Evolutionary conservation across 35 echinoderm and acorn worm species (phyloP).

Genomic region (Lytechinus variegatus): DNA sequence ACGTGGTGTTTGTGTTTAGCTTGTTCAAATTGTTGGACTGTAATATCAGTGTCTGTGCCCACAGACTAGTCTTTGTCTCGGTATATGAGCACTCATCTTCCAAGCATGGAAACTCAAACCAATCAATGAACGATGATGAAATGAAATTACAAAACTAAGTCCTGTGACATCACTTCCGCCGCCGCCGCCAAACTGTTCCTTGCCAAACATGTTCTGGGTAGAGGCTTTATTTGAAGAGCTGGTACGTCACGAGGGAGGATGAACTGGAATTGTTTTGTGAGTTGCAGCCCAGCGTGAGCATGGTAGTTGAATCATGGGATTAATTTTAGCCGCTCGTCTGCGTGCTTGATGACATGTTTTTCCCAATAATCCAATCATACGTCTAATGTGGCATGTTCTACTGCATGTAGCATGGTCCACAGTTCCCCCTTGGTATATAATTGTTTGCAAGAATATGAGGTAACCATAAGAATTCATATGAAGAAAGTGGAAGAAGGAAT

Average conservation of each 20-base stretch:
- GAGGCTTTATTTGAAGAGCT: background rate
- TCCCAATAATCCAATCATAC: background rate
- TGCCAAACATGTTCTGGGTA: constrained; percentile 1
- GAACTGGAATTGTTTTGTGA: background rate
- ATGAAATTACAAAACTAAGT: background rate
- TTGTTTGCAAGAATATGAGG: background rate
- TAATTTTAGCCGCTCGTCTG: background rate
- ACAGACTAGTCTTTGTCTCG: background rate
- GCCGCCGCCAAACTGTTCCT: background rate
- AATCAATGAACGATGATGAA: background rate
- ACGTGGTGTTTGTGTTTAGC: background rate
- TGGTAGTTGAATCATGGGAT: background rate
- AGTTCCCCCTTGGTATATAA: background rate
- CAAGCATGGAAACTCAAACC: background rate
- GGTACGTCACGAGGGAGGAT: background rate
- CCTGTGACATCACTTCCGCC: background rate
- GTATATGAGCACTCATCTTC: background rate
- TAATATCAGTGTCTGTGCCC: too few relatives aligned
- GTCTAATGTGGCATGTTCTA: background rate
- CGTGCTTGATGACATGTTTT: background rate
- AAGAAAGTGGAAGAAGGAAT: background rate
- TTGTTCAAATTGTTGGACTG: background rate
- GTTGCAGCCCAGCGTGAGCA: background rate
- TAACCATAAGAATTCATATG: background rate
- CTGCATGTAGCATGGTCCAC: background rate